These are phyloP conservation scores for Danionella cerebrum DNA, from an alignment of 2,113 vertebrate genomes.

Conservation along the genomic window DNA sequence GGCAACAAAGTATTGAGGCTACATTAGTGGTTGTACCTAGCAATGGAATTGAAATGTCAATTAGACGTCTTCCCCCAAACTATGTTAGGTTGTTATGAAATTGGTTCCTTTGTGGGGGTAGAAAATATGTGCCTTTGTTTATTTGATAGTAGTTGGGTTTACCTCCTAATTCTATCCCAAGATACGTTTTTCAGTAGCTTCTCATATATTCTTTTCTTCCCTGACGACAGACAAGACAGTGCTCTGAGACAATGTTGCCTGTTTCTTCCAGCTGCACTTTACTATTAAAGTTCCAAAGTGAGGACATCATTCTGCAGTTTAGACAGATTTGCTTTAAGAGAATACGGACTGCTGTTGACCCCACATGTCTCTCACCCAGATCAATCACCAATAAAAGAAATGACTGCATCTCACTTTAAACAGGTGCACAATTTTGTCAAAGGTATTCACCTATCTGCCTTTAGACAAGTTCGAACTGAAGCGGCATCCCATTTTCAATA, in stretches of 20 bases:
- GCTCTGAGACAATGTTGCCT: constrained; percentile 37
- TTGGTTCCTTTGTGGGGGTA: not conserved
- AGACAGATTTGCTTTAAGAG: constrained; percentile 35
- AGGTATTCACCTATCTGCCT: too few relatives aligned
- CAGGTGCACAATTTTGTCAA: constrained; percentile 12
- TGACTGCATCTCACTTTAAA: not conserved
- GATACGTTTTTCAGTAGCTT: not conserved
- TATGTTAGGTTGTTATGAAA: not conserved
- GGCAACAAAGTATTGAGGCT: not conserved
- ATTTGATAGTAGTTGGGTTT: constrained; percentile 4
- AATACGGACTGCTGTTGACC: not conserved
- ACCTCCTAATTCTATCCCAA: not conserved
- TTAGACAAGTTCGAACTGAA: too few relatives aligned
- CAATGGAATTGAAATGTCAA: not conserved
- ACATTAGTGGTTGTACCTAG: not conserved
- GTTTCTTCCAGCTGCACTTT: constrained; percentile 66
- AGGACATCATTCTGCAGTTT: constrained; percentile 19
- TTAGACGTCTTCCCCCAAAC: not conserved
- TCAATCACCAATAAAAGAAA: constrained; percentile 43
- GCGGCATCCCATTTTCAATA: too few relatives aligned
- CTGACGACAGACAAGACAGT: not conserved
- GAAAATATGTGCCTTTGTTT: constrained; percentile 16
- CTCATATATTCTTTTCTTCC: not conserved
- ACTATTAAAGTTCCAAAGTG: constrained; percentile 35
- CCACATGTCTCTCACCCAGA: too few relatives aligned